These are phyloP conservation scores for Sebastes cheni DNA, from an alignment of 2,797 vertebrate species.

Conservation along the genomic window DNA sequence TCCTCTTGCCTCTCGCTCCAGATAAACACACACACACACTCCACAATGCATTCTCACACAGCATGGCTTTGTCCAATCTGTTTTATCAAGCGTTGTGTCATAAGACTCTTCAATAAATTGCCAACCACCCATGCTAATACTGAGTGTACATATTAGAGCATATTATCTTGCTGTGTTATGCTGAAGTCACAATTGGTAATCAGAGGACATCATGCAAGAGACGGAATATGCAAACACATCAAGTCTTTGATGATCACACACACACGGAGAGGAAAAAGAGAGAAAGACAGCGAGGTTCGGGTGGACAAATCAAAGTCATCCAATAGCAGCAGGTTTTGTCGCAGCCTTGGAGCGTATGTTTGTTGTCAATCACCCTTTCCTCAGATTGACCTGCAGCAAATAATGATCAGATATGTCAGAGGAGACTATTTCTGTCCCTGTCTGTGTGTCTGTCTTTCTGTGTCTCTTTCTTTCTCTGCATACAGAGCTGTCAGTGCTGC, in stretches of 20 bases:
- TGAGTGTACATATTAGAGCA: neutral
- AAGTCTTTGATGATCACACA: constrained; percentile 3
- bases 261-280: neutral
- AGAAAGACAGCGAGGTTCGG: neutral
- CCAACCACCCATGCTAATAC: neutral
- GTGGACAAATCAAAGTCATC: constrained; percentile 36
- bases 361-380: neutral
- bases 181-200: neutral
- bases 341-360: neutral
- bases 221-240: neutral
- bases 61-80: neutral
- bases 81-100: neutral
- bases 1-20: neutral
- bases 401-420: neutral
- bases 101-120: neutral
- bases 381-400: constrained; percentile 1
- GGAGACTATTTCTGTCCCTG: neutral
- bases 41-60: neutral
- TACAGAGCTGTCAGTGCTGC: constrained; percentile 36
- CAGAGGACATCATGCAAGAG: neutral
- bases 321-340: neutral
- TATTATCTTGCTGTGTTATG: neutral
- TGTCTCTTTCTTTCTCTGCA: neutral
- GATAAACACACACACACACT: neutral
- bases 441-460: neutral